Percentiles rank a stretch among this genome's conserved stretches.
phyloP scores from a whole-genome alignment of 30 jellyfish, hydroid and myxozoan genomes.

The Chrysaora quinquecirrha region DNA sequence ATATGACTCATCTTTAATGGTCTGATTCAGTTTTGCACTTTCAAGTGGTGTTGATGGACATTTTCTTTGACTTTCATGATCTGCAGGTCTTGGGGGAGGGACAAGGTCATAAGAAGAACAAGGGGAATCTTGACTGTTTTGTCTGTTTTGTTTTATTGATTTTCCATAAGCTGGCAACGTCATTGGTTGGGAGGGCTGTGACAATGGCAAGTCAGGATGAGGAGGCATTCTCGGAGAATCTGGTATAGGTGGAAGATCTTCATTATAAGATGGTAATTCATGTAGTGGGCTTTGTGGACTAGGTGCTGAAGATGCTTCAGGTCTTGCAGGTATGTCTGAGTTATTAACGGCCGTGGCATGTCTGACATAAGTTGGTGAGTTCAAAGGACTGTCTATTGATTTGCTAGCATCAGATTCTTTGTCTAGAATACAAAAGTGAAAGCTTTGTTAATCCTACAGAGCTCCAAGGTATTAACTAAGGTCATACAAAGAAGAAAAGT shows the following conservation, averaged over 20 bases:
- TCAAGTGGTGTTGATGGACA: slow-evolving; percentile 27
- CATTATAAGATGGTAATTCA: slow-evolving; percentile 19
- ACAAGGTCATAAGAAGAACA: slow-evolving; percentile 43
- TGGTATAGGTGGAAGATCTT: slow-evolving; percentile 66
- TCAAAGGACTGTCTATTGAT: slow-evolving; percentile 10
- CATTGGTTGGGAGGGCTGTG: slow-evolving; percentile 9
- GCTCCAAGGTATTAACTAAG: too few species aligned
- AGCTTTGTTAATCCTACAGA: too few species aligned
- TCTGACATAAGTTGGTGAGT: background rate
- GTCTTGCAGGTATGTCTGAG: background rate
- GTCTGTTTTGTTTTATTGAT: background rate
- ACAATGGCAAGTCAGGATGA: background rate
- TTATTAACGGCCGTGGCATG: background rate
- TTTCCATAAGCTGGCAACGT: too few species aligned
- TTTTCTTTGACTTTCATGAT: background rate
- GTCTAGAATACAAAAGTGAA: background rate
- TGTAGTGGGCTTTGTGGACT: background rate
- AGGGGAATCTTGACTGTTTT: background rate
- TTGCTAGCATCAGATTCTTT: background rate
- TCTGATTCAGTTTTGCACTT: slow-evolving; percentile 38
- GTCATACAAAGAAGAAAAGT: too few species aligned
- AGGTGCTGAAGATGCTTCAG: background rate
- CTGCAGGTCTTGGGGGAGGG: slow-evolving; percentile 43
- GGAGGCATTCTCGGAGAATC: slow-evolving; percentile 13
- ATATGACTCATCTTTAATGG: slow-evolving; percentile 52